Base-by-base conservation (phyloP, 2,113 vertebrate species). In the Raphicerus campestris region DNA sequence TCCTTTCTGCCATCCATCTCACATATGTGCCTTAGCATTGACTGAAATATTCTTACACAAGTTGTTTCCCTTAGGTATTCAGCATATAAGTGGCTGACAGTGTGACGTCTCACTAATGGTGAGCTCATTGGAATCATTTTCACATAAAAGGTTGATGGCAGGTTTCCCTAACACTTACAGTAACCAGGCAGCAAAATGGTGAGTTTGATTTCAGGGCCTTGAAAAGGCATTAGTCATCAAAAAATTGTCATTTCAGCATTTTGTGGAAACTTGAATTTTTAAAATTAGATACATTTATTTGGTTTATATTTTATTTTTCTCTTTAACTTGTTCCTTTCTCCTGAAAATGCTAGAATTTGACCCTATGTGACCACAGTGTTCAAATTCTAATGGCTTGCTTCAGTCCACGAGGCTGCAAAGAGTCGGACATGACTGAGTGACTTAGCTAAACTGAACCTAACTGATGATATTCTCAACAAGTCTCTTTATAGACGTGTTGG, bases 321-420 rank as follows among this genome's bases (percentile, higher is more conserved):
- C 87, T 82, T 47, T 39, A 56, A 82, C 30, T 61, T 87, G 10
- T 0, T 14, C 2, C 45, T 92, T 16, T 80, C 5, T 80, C 42
- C 30, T 35, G 3, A 73, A 91, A 92, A 28, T 55, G n/a, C 28
- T 82, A 19, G 66, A 63, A 47, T 98, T 56, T 94, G 56, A 35
- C 10, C 55, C n/a, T 32, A 0, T 10, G 10, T 87, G 39, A 58
- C 19, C 47, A 58, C 3, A 56, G 42, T 14, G 8, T 66, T 89
- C 0, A n/a, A 60, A 94, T 77, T 94, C 39, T 88, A 94, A 24
- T 4, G 70, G 39, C 1, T 22, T 24, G 39, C 70, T 42, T 24
- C 22, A 42, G 39, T 75, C 70, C 20, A 75, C 14, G 70, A 39
- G 22, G 35, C 42, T 2, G 0, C 70, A 75, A 42, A 75, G 39